Percentiles rank a stretch among this genome's conserved stretches.
These are phyloP conservation scores for Montipora capitata DNA, from an alignment of 92 coral and sea anemone species.

Conservation along the genomic window DNA sequence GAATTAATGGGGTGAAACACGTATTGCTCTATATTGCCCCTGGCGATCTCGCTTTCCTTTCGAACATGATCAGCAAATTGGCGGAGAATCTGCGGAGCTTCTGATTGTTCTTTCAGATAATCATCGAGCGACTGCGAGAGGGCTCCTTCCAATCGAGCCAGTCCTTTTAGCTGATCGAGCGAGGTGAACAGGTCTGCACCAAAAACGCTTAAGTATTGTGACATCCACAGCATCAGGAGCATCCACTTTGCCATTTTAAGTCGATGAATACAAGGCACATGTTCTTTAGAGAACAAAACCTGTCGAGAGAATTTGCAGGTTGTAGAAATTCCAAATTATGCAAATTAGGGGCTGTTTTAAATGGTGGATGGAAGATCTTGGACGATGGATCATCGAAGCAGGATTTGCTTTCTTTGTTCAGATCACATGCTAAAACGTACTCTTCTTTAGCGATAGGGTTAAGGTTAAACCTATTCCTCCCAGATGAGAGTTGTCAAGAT, in stretches of 20 bases:
- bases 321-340: neutral
- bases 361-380: no score
- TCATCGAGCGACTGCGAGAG: constrained; percentile 72
- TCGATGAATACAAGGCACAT: neutral
- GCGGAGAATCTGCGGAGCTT: constrained; percentile 55
- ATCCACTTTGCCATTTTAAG: constrained; percentile 21
- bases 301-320: constrained; percentile 26
- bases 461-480: no score
- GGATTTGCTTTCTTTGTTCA: no score
- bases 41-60: constrained; percentile 42
- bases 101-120: constrained; percentile 59
- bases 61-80: constrained; percentile 55
- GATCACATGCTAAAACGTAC: no score
- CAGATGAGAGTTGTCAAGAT: no score
- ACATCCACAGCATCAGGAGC: neutral
- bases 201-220: neutral
- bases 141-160: constrained; percentile 77
- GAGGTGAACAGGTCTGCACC: constrained; percentile 30
- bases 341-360: neutral
- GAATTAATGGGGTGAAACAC: constrained; percentile 94
- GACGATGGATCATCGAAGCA: no score
- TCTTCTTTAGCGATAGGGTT: no score
- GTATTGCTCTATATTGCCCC: constrained; percentile 78
- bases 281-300: constrained; percentile 19
- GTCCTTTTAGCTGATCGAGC: constrained; percentile 76